Base-by-base conservation (phyloP, 1,140 invertebrate species). In the Halictus rubicundus region DNA sequence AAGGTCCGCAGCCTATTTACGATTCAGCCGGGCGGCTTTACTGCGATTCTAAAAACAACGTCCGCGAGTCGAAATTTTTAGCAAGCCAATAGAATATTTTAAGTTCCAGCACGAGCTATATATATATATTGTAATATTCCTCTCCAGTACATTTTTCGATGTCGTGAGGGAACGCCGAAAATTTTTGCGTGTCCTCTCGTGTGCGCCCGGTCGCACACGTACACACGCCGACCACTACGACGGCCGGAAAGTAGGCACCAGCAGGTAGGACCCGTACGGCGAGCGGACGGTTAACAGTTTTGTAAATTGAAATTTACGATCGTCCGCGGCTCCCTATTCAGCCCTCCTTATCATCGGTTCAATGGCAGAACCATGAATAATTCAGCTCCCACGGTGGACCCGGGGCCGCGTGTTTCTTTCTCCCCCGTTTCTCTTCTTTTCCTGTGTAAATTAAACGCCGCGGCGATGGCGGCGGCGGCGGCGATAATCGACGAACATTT, bases 271-370 rank as follows among this genome's bases (percentile, higher is more conserved):
- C 65, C 65, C 86, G 77, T 71, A 83, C 84, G 54, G 54, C 74
- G 46, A 39, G 25, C 76, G 65, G 42, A 27, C 81, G 85, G 79
- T 89, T 89, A 89, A 89, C 87, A 89, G 88, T 89, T 89, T 87
- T 85, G 88, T 88, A 89, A 89, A 89, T 89, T 89, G 87, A 84
- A 89, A 89, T 89, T 88, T 89, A 89, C 83, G 87, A 77, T 82
- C 57, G 23, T 32, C 59, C 54, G 60, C 27, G 68, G 61, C 57
- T 66, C 69, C 75, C 72, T 70, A 69, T 75, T 70, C 80, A 65
- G 46, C 74, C 81, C 70, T 81, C 83, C 81, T 88, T 84, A 80
- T 81, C 86, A 86, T 83, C 75, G 77, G 80, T 80, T 83, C 85
- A 79, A 87, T 87, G 84, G 86, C 85, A 75, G 85, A 82, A 74